These are phyloP conservation scores for Drosophila recens DNA, from an alignment of 2,888 invertebrate species.

Conservation along the genomic window DNA sequence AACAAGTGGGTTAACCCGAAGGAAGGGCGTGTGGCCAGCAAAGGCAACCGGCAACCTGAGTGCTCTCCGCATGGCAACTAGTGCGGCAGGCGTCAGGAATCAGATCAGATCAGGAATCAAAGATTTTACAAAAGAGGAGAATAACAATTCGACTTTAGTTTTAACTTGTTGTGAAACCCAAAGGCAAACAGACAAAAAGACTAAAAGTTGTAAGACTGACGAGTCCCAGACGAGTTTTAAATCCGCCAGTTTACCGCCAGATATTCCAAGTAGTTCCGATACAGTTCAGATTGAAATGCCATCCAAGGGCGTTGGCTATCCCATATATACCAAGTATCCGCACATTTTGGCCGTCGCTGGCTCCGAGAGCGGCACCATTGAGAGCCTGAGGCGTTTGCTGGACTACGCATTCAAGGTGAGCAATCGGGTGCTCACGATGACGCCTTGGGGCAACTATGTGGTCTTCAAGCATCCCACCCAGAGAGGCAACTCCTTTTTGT, in stretches of 20 bases:
- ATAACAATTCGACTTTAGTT: background rate
- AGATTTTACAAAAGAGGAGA: background rate
- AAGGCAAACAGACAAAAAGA: too few species aligned
- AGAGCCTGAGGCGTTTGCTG: conserved; percentile 78
- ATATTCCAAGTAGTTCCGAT: background rate
- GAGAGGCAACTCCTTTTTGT: conserved; percentile 27
- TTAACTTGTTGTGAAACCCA: background rate
- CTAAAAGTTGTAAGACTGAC: too few species aligned
- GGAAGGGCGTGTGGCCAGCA: conserved; percentile 5
- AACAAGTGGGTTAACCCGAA: background rate
- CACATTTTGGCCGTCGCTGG: conserved; percentile 82
- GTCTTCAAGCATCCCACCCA: conserved; percentile 62
- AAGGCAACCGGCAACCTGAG: conserved; percentile 9
- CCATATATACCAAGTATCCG: conserved; percentile 71
- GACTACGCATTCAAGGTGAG: conserved; percentile 78
- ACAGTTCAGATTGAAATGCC: background rate
- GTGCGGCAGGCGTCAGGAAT: background rate
- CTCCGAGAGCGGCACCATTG: conserved; percentile 83
- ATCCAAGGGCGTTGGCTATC: conserved; percentile 59
- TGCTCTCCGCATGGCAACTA: conserved; percentile 1
- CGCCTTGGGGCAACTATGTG: conserved; percentile 84
- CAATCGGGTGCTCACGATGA: conserved; percentile 82
- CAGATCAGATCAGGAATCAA: background rate
- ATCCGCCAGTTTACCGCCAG: background rate
- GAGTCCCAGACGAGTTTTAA: conserved; percentile 7